Evolutionary conservation across 2,888 invertebrate genomes (phyloP).

Genomic region (Sminthurinus aureus): DNA sequence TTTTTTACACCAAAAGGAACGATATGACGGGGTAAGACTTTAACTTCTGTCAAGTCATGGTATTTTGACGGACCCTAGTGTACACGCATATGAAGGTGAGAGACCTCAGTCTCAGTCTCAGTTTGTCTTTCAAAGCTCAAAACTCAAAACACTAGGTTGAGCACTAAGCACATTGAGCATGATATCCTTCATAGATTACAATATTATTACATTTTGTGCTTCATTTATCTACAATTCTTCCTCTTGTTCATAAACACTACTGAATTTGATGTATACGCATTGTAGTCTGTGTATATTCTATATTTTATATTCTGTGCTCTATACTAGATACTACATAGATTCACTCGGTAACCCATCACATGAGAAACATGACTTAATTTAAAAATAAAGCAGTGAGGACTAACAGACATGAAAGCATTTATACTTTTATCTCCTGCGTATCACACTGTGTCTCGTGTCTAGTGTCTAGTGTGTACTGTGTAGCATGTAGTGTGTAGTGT

Average conservation of each 20-base stretch:
- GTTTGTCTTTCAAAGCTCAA: neutral
- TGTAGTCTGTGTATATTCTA: neutral
- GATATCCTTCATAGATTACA: neutral
- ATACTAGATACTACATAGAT: neutral
- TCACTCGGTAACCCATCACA: neutral
- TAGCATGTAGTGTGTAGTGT: neutral
- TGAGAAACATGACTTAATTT: neutral
- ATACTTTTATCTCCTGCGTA: neutral
- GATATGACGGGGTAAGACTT: no score
- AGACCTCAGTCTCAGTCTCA: neutral
- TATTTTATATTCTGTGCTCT: neutral
- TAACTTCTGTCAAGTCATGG: no score
- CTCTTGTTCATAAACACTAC: no score
- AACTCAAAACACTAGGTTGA: neutral
- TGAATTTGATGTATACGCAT: no score
- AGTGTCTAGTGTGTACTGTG: neutral
- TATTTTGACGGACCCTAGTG: no score
- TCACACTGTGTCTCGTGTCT: neutral
- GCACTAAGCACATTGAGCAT: neutral
- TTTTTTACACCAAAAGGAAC: no score
- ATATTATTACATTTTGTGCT: neutral
- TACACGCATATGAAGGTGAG: neutral
- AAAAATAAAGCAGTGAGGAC: neutral
- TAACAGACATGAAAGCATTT: neutral
- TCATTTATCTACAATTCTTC: neutral